Conservation (phyloP, 1,140 invertebrate genomes). For the Apis cerana region DNA sequence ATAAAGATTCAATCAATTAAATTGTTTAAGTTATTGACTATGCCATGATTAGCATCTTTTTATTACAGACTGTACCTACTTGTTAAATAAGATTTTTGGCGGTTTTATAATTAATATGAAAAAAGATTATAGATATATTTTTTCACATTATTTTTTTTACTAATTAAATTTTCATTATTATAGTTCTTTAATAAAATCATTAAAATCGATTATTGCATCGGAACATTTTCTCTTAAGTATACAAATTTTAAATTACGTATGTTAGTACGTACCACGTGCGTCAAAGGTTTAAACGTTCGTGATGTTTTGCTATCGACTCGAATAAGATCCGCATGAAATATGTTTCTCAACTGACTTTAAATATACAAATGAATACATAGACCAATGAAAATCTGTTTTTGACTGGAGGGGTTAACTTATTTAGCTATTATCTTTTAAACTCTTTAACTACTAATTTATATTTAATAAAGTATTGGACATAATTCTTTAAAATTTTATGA, state of each 20-base stretch:
- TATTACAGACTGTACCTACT: slow-evolving; percentile 14
- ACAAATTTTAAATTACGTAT: slow-evolving; percentile 15
- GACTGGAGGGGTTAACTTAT: slow-evolving; percentile 38
- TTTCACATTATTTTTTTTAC: background rate
- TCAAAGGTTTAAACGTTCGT: slow-evolving; percentile 33
- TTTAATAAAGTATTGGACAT: slow-evolving; percentile 1
- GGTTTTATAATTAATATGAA: background rate
- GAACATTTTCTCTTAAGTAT: slow-evolving; percentile 2
- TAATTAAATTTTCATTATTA: background rate
- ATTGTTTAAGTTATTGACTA: background rate
- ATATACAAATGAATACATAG: slow-evolving; percentile 50
- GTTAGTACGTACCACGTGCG: slow-evolving; percentile 56
- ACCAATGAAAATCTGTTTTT: slow-evolving; percentile 60
- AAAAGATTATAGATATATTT: background rate
- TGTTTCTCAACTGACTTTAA: slow-evolving; percentile 35
- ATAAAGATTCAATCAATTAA: background rate
- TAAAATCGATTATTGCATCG: background rate
- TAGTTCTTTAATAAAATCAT: background rate
- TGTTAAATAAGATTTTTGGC: slow-evolving; percentile 10
- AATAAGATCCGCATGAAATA: slow-evolving; percentile 37
- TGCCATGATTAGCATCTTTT: background rate
- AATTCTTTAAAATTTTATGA: slow-evolving; percentile 19
- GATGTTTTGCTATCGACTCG: slow-evolving; percentile 29
- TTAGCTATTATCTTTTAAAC: slow-evolving; percentile 42
- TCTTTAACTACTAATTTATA: background rate